Conservation (phyloP, 2,113 vertebrate genomes). For the Oxygymnocypris stewartii region DNA sequence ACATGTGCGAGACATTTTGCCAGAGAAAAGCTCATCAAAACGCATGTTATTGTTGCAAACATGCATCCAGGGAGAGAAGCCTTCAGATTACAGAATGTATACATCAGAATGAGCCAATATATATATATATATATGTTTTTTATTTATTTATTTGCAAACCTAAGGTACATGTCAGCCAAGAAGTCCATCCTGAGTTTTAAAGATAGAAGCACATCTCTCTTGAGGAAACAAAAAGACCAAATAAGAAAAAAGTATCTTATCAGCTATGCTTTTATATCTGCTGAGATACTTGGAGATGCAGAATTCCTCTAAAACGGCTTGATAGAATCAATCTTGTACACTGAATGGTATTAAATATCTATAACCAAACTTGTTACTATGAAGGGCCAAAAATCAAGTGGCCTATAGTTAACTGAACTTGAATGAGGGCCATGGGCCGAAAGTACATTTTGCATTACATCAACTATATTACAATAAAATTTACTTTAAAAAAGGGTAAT, state of each 20-base stretch:
- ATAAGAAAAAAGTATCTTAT: background rate
- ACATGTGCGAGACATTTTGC: slow-evolving; percentile 6
- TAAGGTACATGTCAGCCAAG: background rate
- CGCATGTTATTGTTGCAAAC: background rate
- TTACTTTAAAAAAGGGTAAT: background rate
- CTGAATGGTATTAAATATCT: background rate
- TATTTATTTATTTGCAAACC: background rate
- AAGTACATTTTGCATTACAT: background rate
- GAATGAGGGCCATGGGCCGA: background rate
- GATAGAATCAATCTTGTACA: background rate
- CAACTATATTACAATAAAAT: background rate
- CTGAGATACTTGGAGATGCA: background rate
- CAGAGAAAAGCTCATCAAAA: background rate
- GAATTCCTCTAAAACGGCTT: background rate
- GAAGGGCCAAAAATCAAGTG: background rate
- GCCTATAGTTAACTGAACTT: background rate
- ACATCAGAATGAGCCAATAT: background rate
- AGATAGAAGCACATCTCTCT: background rate
- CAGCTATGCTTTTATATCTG: background rate
- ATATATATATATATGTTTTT: too few relatives aligned
- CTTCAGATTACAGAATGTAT: background rate
- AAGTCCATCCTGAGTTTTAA: background rate
- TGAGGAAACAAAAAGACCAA: background rate
- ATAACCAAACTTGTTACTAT: background rate
- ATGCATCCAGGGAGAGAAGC: background rate